These are phyloP conservation scores for Dendrolimus houi DNA, from an alignment of 2,888 invertebrate species.

Conservation along the genomic window DNA sequence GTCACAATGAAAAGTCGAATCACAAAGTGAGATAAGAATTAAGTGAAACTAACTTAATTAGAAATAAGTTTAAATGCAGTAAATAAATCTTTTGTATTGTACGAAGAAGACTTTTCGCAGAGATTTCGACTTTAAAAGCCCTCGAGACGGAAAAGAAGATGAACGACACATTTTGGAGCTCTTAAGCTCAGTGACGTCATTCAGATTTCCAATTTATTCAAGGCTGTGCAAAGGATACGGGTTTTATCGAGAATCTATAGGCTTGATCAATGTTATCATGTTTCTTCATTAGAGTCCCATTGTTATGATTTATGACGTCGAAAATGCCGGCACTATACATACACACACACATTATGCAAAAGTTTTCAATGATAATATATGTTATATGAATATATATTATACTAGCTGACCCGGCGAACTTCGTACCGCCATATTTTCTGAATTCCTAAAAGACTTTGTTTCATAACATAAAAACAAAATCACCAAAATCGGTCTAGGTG, in stretches of 20 bases:
- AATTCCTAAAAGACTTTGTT: too few species aligned
- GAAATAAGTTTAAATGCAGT: not conserved
- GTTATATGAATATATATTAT: too few species aligned
- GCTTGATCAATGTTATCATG: constrained; percentile 25
- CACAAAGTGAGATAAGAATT: too few species aligned
- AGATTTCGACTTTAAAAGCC: constrained; percentile 19
- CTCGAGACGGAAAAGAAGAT: constrained; percentile 22
- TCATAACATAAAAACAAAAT: too few species aligned
- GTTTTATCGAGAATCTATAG: constrained; percentile 28
- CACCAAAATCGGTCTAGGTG: too few species aligned
- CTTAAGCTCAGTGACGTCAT: constrained; percentile 30
- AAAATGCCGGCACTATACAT: too few species aligned
- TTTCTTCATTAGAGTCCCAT: constrained; percentile 13
- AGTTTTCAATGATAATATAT: too few species aligned
- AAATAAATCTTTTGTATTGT: not conserved
- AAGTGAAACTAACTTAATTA: not conserved
- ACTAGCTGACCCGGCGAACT: too few species aligned
- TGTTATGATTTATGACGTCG: constrained; percentile 10
- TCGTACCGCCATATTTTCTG: too few species aligned
- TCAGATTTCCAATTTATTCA: constrained; percentile 34
- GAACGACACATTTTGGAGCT: constrained; percentile 22
- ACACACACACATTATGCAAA: too few species aligned
- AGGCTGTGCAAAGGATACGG: constrained; percentile 28
- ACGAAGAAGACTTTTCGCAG: constrained; percentile 6
- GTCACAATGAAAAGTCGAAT: too few species aligned